Evolutionary conservation across 2,888 invertebrate species (phyloP).

Genomic region (Electrophaes corylata): DNA sequence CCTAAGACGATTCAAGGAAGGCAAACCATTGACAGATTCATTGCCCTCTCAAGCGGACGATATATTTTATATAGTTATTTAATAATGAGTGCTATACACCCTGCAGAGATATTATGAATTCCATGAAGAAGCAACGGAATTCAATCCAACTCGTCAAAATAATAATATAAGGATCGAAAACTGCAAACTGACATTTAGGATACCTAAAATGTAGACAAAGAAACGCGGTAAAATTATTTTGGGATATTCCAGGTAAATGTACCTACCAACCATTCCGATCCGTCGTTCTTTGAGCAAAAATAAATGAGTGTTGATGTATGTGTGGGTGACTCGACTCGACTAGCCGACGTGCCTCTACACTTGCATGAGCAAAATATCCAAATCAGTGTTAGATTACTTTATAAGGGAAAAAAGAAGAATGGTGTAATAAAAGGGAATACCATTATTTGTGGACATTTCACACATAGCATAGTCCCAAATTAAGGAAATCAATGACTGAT

Average conservation of each 20-base stretch:
- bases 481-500: too few relatives aligned
- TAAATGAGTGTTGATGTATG: background rate
- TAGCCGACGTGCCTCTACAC: background rate
- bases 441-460: too few relatives aligned
- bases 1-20: too few relatives aligned
- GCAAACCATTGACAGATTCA: too few relatives aligned
- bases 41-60: too few relatives aligned
- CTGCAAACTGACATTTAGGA: conserved; percentile 23
- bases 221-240: conserved; percentile 30
- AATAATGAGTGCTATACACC: too few relatives aligned
- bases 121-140: conserved; percentile 25
- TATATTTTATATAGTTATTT: too few relatives aligned
- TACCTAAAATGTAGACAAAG: conserved; percentile 35
- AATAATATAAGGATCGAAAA: conserved; percentile 9
- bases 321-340: background rate
- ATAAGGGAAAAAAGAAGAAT: too few relatives aligned
- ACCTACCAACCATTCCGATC: conserved; percentile 16
- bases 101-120: conserved; percentile 10
- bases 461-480: too few relatives aligned
- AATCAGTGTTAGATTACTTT: too few relatives aligned
- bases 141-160: conserved; percentile 16
- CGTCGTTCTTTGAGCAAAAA: conserved; percentile 17
- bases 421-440: too few relatives aligned
- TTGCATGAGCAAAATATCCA: background rate
- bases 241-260: conserved; percentile 36